Evolutionary conservation across 2,888 invertebrate species (phyloP), one percentile per base, ranked within the genome.

Genomic region (Leptinotarsa haldemani): DNA sequence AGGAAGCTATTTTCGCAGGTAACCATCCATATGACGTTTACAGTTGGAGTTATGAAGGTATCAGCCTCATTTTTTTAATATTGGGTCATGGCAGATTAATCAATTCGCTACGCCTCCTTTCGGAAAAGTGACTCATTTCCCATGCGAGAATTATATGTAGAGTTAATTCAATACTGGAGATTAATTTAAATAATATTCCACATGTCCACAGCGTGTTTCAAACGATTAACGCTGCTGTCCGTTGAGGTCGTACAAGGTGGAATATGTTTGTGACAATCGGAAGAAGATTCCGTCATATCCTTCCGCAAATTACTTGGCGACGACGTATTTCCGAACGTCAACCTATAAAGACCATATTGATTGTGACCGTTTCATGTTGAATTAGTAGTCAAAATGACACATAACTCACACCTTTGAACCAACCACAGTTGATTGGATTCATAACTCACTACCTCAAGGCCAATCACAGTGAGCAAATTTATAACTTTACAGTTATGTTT

Each of bases 1-100:
- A 74, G 74, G 74, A 48, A 71, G 71, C 64, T 65, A 74, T 71
- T 71, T 70, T 69, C 40, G 40, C 69, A 74, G 71, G 71, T 71
- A 74, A 66, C 71, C 66, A 65, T 69, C 74, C 69, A 66, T 69
- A 64, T 40, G 68, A 46, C 25, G 50, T 66, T 52, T 16, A 66
- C 40, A 66, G 66, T 66, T 66, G 18, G 18, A 20, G 9, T 61
- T n/a, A 40, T 18, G n/a, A 61, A 61, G 61, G 61, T 61, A 61
- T 61, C 61, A 13, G 61, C 15, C 61, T 30, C 7, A 25, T 48
- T 66, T 66, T 66, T 66, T 40, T 12, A 40, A 9, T 66, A 66
- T 20, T 66, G 66, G 66, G 66, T 66, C 66, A 66, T 50, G 66
- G 66, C 25, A 40, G 25, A 61, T n/a, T 61, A 30, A 40, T 9